These are phyloP conservation scores for Phthorimaea operculella DNA, from an alignment of 1,140 invertebrate genomes.

Conservation along the genomic window DNA sequence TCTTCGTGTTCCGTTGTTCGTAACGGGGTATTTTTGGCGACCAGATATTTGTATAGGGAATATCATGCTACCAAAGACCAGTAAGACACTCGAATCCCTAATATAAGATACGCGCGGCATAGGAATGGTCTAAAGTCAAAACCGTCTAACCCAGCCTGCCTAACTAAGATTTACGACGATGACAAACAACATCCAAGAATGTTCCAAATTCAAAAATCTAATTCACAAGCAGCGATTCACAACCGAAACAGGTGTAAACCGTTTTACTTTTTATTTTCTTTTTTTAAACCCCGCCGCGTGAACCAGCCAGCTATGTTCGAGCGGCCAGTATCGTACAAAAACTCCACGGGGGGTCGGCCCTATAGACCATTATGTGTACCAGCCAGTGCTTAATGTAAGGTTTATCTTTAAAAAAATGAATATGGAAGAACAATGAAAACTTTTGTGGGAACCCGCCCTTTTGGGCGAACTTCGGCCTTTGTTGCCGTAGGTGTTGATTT, in stretches of 20 bases:
- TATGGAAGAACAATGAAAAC: conserved; percentile 11
- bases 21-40: too few species aligned
- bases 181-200: too few species aligned
- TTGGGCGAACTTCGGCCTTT: conserved; percentile 12
- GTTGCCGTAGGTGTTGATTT: conserved; percentile 15
- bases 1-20: too few species aligned
- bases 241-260: conserved; percentile 10
- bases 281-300: not conserved
- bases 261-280: conserved; percentile 8
- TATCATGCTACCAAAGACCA: too few species aligned
- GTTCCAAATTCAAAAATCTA: not conserved
- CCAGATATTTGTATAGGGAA: too few species aligned
- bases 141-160: too few species aligned
- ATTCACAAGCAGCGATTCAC: not conserved
- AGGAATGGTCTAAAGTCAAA: too few species aligned
- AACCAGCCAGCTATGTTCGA: not conserved
- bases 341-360: conserved; percentile 10
- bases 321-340: conserved; percentile 8
- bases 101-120: too few species aligned
- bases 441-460: conserved; percentile 14
- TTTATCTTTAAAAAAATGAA: conserved; percentile 17
- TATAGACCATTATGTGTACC: conserved; percentile 11
- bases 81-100: too few species aligned
- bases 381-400: conserved; percentile 11
- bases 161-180: too few species aligned